A percentile compares a stretch with the other conserved stretches of the same genome.
phyloP scores from a whole-genome alignment of 1,140 invertebrate species.

The Rhopalosiphum padi region DNA sequence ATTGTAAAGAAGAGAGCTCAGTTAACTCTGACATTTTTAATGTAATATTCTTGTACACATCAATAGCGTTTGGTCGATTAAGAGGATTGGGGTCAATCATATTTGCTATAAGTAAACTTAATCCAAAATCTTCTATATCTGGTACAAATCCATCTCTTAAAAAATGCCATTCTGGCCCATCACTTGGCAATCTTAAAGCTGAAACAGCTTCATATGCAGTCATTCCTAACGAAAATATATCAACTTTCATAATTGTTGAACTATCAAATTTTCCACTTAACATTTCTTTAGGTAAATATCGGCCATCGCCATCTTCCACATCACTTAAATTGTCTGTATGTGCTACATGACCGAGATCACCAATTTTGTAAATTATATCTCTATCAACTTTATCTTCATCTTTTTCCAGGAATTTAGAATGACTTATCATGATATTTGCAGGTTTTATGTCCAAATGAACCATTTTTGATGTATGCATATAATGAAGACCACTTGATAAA shows the following conservation, averaged over 20 bases:
- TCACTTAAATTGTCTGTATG: conserved; percentile 75
- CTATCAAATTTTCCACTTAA: conserved; percentile 81
- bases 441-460: conserved; percentile 95
- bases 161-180: conserved; percentile 85
- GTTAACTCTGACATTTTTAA: conserved; percentile 19
- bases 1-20: conserved; percentile 18
- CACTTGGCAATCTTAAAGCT: conserved; percentile 83
- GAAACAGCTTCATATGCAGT: conserved; percentile 83
- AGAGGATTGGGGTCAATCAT: conserved; percentile 40
- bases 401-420: conserved; percentile 73
- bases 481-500: conserved; percentile 73
- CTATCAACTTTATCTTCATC: conserved; percentile 77
- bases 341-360: conserved; percentile 87
- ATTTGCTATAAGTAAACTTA: conserved; percentile 39
- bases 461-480: conserved; percentile 86
- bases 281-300: conserved; percentile 86
- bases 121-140: conserved; percentile 43
- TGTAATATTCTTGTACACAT: conserved; percentile 27
- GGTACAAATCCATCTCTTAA: conserved; percentile 68
- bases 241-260: conserved; percentile 77
- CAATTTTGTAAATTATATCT: conserved; percentile 87
- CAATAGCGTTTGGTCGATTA: conserved; percentile 38
- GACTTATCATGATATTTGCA: conserved; percentile 86
- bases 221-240: conserved; percentile 79
- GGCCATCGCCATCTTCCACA: conserved; percentile 91